Base-by-base conservation (phyloP, 2,888 invertebrate genomes). In the Drosophila suboccidentalis region DNA sequence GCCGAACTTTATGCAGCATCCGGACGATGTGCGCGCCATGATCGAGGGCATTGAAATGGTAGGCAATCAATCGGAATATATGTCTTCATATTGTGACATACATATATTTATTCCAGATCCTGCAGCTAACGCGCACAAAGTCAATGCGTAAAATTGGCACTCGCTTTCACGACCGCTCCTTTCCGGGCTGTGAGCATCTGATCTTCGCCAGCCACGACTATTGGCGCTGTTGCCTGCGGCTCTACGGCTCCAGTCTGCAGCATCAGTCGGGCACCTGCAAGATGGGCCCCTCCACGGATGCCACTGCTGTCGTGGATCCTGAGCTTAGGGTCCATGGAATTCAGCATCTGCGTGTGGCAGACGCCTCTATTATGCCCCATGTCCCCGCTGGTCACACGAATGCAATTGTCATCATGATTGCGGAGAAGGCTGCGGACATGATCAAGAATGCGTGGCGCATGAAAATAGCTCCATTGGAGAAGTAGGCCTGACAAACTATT, bases 1-100 rank as follows among this genome's bases (percentile, higher is more conserved):
- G 53, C 95, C 97, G 0, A 97, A 98, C 93, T 98, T 97, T 92
- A 96, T 97, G 90, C 93, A 95, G 59, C 93, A 96, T 83, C 94
- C 94, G 4, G 94, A 95, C 32, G 98, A 98, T 91, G 87, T 97
- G n/a, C 92, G 93, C 19, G 95, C 95, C 5, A 94, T 97, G 93
- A 94, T 96, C 11, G 95, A 96, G 90, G 97, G 96, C 43, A 94
- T 96, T 38, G 94, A 95, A 89, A 93, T 95, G 94, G 96, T 96
- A 91, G 11, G 8, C 8, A 13, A 0, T 22, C 17, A 6, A 5
- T 0, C 1, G 0, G 13, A 8, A 46, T 8, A n/a, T n/a, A n/a
- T n/a, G n/a, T n/a, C n/a, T n/a, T n/a, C n/a, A n/a, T n/a, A n/a
- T n/a, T n/a, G n/a, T n/a, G n/a, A n/a, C n/a, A n/a, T n/a, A n/a